phyloP scores from a whole-genome alignment of 2,888 invertebrate genomes.

The Strigamia transsilvanica region DNA sequence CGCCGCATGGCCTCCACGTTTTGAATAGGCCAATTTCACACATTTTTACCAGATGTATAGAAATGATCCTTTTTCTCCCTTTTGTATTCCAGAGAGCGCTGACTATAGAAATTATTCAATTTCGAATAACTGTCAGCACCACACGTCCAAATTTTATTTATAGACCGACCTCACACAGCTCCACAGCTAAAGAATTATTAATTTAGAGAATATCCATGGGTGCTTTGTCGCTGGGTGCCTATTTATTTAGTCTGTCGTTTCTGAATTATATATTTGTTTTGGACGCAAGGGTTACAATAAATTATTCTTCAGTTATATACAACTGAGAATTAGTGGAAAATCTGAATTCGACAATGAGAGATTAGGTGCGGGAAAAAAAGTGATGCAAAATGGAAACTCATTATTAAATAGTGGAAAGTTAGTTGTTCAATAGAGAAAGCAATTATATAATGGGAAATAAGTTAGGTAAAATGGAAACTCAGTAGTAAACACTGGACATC shows the following conservation, averaged over 20 bases:
- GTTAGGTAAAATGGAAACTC: background rate
- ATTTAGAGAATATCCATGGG: background rate
- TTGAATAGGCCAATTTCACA: constrained; percentile 37
- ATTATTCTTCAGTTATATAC: too few relatives aligned
- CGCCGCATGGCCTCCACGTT: constrained; percentile 24
- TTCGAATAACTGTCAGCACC: constrained; percentile 47
- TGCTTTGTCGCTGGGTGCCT: background rate
- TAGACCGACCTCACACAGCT: constrained; percentile 47
- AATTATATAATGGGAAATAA: too few relatives aligned
- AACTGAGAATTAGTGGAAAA: too few relatives aligned
- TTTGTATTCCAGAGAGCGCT: constrained; percentile 41
- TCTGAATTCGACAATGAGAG: too few relatives aligned
- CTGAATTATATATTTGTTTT: background rate
- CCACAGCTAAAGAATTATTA: constrained; percentile 17
- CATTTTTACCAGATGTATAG: constrained; percentile 9
- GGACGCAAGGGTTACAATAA: background rate
- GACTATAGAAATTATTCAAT: constrained; percentile 47
- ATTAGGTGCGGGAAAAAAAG: too few relatives aligned
- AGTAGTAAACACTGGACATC: background rate
- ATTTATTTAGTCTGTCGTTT: background rate
- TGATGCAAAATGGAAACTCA: background rate
- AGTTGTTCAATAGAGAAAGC: too few relatives aligned
- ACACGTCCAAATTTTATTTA: constrained; percentile 40
- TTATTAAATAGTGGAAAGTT: too few relatives aligned
- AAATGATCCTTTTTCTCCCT: constrained; percentile 33